Evolutionary conservation across 2,888 invertebrate genomes (phyloP).

Genomic region (Electrophaes corylata): DNA sequence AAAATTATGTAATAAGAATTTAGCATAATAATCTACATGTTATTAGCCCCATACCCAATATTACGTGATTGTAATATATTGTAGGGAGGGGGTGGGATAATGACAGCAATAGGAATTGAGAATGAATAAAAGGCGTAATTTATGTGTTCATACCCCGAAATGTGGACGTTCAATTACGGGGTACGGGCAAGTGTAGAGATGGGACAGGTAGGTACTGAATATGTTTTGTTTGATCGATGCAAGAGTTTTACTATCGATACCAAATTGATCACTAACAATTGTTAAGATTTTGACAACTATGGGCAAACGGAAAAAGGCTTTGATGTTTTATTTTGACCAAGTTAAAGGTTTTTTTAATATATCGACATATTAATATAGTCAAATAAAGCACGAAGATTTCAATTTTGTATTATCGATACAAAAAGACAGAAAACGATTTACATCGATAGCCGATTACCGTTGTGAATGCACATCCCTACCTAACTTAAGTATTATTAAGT

Average conservation of each 20-base stretch:
- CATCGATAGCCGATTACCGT: conserved; percentile 5
- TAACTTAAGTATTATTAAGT: conserved; percentile 40
- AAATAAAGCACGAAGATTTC: no score
- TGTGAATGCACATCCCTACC: conserved; percentile 47
- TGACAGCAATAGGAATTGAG: conserved; percentile 75
- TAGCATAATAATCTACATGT: conserved; percentile 20
- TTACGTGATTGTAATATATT: conserved; percentile 28
- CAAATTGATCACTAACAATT: neutral
- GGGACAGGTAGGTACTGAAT: conserved; percentile 35
- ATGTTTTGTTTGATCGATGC: no score
- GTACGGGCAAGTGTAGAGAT: conserved; percentile 48
- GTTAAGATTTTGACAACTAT: neutral
- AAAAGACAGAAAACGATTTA: neutral
- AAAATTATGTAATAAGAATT: conserved; percentile 8
- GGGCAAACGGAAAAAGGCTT: neutral
- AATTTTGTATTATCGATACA: no score
- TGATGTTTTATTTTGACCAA: neutral
- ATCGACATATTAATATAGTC: no score
- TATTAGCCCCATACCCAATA: conserved; percentile 29
- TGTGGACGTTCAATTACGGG: conserved; percentile 72
- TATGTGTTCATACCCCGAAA: conserved; percentile 73
- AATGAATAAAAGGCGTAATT: conserved; percentile 80
- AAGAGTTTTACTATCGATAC: conserved; percentile 40
- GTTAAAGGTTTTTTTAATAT: no score
- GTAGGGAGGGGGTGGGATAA: conserved; percentile 53